These are phyloP conservation scores for Oriolus oriolus DNA, from an alignment of 2,113 vertebrate genomes.

Conservation along the genomic window DNA sequence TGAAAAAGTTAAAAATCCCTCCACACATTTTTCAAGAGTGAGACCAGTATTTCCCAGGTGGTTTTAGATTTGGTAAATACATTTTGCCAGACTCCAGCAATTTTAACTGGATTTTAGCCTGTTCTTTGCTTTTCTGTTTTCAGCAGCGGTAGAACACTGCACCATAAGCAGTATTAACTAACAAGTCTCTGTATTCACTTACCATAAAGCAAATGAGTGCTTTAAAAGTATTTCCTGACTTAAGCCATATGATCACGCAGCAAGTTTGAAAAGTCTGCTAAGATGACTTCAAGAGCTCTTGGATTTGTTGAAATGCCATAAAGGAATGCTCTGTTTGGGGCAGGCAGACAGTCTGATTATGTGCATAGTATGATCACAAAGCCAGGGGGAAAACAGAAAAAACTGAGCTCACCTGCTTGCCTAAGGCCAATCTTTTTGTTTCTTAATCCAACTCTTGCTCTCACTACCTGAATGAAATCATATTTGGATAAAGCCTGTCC, in stretches of 20 bases:
- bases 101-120: not conserved
- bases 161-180: not conserved
- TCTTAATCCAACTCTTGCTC: not conserved
- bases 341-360: not conserved
- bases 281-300: not conserved
- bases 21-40: not conserved
- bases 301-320: not conserved
- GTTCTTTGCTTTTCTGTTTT: not conserved
- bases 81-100: not conserved
- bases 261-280: not conserved
- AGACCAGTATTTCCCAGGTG: not conserved
- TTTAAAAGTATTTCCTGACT: not conserved
- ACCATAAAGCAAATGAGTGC: not conserved
- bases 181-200: not conserved
- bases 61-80: not conserved
- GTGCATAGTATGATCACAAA: not conserved
- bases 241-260: not conserved
- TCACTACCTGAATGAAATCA: conserved; percentile 11
- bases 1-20: not conserved
- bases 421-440: not conserved
- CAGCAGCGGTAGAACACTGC: not conserved
- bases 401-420: not conserved
- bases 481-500: not conserved
- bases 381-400: not conserved
- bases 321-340: not conserved